Evolutionary conservation across 2,113 vertebrate species (phyloP), one percentile per base, ranked within the genome.

Genomic region (Pagrus major): DNA sequence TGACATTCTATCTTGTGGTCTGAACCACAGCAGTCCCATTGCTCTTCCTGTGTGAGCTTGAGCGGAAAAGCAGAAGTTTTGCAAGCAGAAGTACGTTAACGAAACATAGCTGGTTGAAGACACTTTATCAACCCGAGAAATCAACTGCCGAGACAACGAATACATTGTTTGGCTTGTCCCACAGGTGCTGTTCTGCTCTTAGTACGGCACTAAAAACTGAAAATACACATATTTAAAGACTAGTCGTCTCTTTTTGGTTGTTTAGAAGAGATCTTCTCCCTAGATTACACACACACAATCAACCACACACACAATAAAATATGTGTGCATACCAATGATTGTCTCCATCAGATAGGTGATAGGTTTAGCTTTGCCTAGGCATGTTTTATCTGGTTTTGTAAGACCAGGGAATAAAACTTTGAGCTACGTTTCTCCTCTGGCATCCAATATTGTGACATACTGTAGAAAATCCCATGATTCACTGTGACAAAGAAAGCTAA

Each of bases 1-100:
- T 42, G 20, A 25, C 2, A 15, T 27, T 10, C 27, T 2, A 6
- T 2, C 0, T 25, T 21, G 20, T 1, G 1, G 2, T 44, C 31
- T 69, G 29, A 42, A 20, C 76, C 88, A 47, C 61, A 21, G 0
- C 54, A 77, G 16, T 29, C 18, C 14, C 25, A 9, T 29, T 70
- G 10, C 51, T 51, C 39, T 89, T 87, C 76, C 75, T 82, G 58
- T 80, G n/a, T 59, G 11, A 61, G 61, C 12, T 18, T 18, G 2
- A 31, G 2, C 9, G 18, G 0, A 74, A 83, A 84, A 80, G 58
- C 52, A 80, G 88, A 91, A 86, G 85, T 82, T 87, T 80, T 56
- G 33, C 27, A 86, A 84, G 54, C 64, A 72, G 54, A 83, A 80
- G 52, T 31, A 23, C 33, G 14, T 18, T 1, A 21, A n/a, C 4